Base-by-base conservation (phyloP, 2,888 invertebrate genomes). In the Rhodophaea formosa region DNA sequence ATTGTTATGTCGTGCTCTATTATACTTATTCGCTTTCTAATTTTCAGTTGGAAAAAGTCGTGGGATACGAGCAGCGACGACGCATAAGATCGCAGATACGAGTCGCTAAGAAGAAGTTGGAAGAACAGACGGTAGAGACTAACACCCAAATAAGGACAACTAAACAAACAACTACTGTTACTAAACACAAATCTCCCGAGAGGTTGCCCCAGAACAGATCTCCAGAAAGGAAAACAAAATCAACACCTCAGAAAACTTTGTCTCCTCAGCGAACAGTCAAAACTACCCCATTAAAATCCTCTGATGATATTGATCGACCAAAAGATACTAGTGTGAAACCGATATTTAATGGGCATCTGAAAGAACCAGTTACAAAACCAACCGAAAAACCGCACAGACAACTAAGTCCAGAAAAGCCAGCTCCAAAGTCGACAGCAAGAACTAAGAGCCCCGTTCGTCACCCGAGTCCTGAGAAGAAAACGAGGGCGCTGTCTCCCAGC, bases 31-130 rank as follows among this genome's bases (percentile, higher is more conserved):
- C 42, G 47, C 70, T 57, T 60, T 73, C 62, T 74, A 63, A 63
- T 69, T 92, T 92, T 71, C 88, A 95, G 94, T 86, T 96, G 80
- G 95, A 96, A 85, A 94, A 94, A 73, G 95, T 95, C 59, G 93
- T 93, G 57, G 94, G 94, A 62, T 96, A 96, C 78, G 96, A 96
- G 75, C 93, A 96, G 71, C 90, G 96, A 67, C 93, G 96, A 62
- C 93, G 95, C 66, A 95, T 97, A 57, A 92, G 96, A 62, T 93
- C 95, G 2, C 96, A 96, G 82, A 95, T 96, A 61, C 92, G 96
- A 62, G 79, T 95, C 15, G 94, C 95, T 8, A 95, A 94, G 76
- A 94, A 94, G 69, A 88, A 93, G 64, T 88, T 91, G 30, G 93
- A 93, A 64, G 72, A 72, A 35, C 74, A 80, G 15, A 53, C 60